These are phyloP conservation scores for Hofmannophila pseudospretella DNA, from an alignment of 2,888 invertebrate genomes.

Conservation along the genomic window DNA sequence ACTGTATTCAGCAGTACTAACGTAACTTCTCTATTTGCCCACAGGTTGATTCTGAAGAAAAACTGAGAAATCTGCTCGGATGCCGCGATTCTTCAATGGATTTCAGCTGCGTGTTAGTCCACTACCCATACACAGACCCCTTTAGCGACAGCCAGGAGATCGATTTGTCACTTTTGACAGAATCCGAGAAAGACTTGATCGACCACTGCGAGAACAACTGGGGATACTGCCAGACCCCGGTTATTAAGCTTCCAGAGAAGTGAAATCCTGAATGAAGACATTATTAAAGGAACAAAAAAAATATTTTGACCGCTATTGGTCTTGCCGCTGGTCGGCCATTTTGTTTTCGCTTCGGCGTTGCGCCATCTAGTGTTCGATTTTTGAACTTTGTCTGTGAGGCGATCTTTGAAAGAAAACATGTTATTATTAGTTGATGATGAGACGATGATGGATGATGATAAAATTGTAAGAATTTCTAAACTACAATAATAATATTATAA, in stretches of 20 bases:
- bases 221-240: slow-evolving; percentile 80
- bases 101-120: slow-evolving; percentile 77
- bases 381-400: slow-evolving; percentile 19
- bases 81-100: slow-evolving; percentile 60
- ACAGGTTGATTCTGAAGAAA: slow-evolving; percentile 78
- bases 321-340: slow-evolving; percentile 17
- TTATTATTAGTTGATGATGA: background rate
- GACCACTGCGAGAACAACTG: slow-evolving; percentile 83
- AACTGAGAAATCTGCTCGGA: slow-evolving; percentile 66
- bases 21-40: slow-evolving; percentile 34
- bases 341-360: slow-evolving; percentile 39
- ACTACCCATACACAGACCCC: slow-evolving; percentile 69
- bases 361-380: slow-evolving; percentile 47
- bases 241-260: slow-evolving; percentile 81
- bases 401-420: slow-evolving; percentile 7
- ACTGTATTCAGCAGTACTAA: background rate
- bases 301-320: slow-evolving; percentile 15
- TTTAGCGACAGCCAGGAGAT: slow-evolving; percentile 62
- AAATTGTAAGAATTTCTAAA: too few species aligned
- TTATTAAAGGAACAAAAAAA: slow-evolving; percentile 32
- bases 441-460: background rate
- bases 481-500: too few species aligned
- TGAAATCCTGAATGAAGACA: slow-evolving; percentile 45
- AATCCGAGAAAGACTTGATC: slow-evolving; percentile 79
- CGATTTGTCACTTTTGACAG: slow-evolving; percentile 71